A percentile compares a stretch with the other conserved stretches of the same genome.
These are phyloP conservation scores for Sminthurinus aureus DNA, from an alignment of 2,888 invertebrate species.

Conservation along the genomic window DNA sequence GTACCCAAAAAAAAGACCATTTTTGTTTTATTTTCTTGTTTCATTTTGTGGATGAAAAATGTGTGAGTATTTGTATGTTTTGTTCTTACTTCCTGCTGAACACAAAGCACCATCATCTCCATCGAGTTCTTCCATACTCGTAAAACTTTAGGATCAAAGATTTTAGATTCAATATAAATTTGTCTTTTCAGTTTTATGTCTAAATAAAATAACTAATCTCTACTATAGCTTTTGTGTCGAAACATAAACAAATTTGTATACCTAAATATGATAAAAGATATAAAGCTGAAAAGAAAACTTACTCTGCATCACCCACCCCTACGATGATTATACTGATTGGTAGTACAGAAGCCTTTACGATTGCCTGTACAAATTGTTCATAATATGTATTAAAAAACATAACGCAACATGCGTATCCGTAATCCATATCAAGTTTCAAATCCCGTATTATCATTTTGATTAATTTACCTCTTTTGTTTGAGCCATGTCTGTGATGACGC, in stretches of 20 bases:
- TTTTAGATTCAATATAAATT: too few species aligned
- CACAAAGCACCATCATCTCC: slow-evolving; percentile 63
- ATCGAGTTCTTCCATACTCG: slow-evolving; percentile 68
- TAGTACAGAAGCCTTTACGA: slow-evolving; percentile 66
- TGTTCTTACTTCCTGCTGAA: slow-evolving; percentile 61
- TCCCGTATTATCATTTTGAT: too few species aligned
- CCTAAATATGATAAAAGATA: too few species aligned
- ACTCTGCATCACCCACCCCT: slow-evolving; percentile 68
- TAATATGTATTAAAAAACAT: background rate
- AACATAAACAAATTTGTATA: background rate
- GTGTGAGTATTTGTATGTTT: too few species aligned
- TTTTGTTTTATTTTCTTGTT: too few species aligned
- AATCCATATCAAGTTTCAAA: too few species aligned
- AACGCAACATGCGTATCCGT: too few species aligned
- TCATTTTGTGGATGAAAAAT: too few species aligned
- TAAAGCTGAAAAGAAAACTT: too few species aligned
- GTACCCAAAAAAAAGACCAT: too few species aligned
- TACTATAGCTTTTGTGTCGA: background rate
- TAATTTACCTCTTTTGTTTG: slow-evolving; percentile 64
- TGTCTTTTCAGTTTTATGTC: too few species aligned
- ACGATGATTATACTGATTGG: slow-evolving; percentile 71
- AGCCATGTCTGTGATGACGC: slow-evolving; percentile 69
- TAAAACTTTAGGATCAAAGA: too few species aligned
- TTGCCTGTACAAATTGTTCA: slow-evolving; percentile 61
- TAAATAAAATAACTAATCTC: slow-evolving; percentile 26